Evolutionary conservation across 2,797 vertebrate genomes (phyloP).

Genomic region (Phataginus tricuspis): DNA sequence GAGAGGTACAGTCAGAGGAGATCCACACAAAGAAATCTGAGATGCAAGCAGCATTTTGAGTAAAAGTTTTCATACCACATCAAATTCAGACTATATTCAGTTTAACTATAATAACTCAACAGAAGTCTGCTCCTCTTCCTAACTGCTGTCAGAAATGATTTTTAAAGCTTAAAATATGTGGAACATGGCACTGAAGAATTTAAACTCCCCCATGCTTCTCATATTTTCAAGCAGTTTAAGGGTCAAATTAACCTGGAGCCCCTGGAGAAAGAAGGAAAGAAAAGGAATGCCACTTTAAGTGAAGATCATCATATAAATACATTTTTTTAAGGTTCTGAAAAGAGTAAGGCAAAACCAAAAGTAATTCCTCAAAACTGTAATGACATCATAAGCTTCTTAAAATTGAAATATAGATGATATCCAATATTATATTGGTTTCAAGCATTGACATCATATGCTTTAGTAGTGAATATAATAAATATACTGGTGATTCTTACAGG

Average conservation of each 20-base stretch:
- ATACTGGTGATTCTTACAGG: background rate
- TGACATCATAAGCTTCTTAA: background rate
- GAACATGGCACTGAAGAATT: background rate
- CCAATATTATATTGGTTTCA: too few species aligned
- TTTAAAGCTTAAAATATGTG: conserved; percentile 43
- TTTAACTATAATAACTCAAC: conserved; percentile 22
- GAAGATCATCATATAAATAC: background rate
- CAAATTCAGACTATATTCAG: conserved; percentile 7
- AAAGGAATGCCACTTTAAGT: background rate
- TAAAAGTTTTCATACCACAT: conserved; percentile 38
- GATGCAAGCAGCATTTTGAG: conserved; percentile 66
- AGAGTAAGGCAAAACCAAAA: conserved; percentile 13
- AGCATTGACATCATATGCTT: background rate
- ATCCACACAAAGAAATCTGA: conserved; percentile 61
- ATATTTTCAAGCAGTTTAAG: background rate
- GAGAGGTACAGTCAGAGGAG: conserved; percentile 69
- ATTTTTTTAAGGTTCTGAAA: background rate
- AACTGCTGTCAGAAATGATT: conserved; percentile 30
- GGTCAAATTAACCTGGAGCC: background rate
- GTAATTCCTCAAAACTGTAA: background rate
- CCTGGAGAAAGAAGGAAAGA: background rate
- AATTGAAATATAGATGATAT: too few species aligned
- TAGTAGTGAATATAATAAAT: conserved; percentile 14
- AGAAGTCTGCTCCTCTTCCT: conserved; percentile 1
- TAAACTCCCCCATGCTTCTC: background rate